These are phyloP conservation scores for Chymomyza procnemis DNA, from an alignment of 2,888 invertebrate species.

Conservation along the genomic window DNA sequence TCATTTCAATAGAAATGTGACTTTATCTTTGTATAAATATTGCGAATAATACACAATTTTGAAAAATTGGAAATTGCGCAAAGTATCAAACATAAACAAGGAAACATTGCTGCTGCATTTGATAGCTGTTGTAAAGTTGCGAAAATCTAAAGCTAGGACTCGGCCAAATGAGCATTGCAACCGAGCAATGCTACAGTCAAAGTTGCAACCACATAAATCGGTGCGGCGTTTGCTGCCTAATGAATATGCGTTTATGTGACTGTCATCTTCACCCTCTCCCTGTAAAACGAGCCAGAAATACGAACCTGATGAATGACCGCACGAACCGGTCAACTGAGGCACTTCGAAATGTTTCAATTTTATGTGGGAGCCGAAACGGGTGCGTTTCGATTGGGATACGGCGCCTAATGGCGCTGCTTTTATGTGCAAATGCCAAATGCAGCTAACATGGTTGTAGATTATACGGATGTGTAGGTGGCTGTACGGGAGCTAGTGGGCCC, in stretches of 20 bases:
- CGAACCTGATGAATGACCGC: not conserved
- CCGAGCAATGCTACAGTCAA: not conserved
- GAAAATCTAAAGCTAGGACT: not conserved
- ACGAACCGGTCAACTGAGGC: not conserved
- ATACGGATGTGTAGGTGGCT: not conserved
- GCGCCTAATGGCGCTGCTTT: constrained; percentile 60
- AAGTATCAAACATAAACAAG: not conserved
- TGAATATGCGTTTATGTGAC: not conserved
- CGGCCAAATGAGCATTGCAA: not conserved
- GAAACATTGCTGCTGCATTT: not conserved
- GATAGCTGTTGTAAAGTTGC: not conserved
- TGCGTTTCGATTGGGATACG: constrained; percentile 64
- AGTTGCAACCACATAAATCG: not conserved
- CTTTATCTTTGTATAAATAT: not conserved
- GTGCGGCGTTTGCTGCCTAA: not conserved
- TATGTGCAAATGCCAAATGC: constrained; percentile 49
- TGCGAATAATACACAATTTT: not conserved
- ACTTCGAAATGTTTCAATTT: constrained; percentile 58
- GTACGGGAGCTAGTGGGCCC: not conserved
- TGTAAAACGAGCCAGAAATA: not conserved
- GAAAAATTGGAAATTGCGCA: not conserved
- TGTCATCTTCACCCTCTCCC: not conserved
- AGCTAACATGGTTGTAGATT: constrained; percentile 10
- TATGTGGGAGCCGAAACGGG: constrained; percentile 33
- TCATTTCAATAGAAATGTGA: not conserved